Base-by-base conservation (phyloP, 2,113 vertebrate species). In the Aviceda subcristata region DNA sequence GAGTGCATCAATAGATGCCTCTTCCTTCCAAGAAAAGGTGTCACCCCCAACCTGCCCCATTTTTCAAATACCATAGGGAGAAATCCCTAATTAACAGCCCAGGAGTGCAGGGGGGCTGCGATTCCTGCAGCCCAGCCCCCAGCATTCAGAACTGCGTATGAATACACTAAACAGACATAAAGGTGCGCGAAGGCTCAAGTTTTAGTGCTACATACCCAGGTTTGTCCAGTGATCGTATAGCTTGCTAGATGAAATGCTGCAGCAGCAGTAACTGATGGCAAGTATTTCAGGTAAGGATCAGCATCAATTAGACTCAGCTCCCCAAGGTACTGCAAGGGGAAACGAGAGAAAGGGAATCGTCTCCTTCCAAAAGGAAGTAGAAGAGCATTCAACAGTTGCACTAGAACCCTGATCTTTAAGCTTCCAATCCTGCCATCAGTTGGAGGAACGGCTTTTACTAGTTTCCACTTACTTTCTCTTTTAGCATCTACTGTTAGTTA, bases 241-340 rank as follows among this genome's bases (percentile, higher is more conserved):
- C 98, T 98, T 51, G 99, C 99, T 90, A 99, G 94, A 38, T 97
- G 91, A 80, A 99, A 99, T 8, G 99, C 99, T 1, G 99, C 99
- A 62, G 99, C 99, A 38, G 99, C 99, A 6, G 97, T 98, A n/a
- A 99, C 97, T 6, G 99, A 99, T 4, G 99, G 99, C 71, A 99
- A 95, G 74, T 99, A 99, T 92, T 99, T 99, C 83, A 99, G 93
- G 95, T 99, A 99, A 12, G 99, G 99, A 63, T 99, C 99, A 1
- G 99, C 99, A 92, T 99, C 99, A 11, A 99, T 98, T 82, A 99
- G 92, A 92, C 99, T 99, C 72, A 99, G 97, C 95, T 99, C 99
- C 41, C 99, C 99, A 29, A 99, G 97, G 96, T 99, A 99, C 99
- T 99, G 95, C 26, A 96, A 92, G 79, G 15, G 50, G 50, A 81